Evolutionary conservation across 2,797 vertebrate species (phyloP).

Genomic region (Gymnoscopelus microlampas): DNA sequence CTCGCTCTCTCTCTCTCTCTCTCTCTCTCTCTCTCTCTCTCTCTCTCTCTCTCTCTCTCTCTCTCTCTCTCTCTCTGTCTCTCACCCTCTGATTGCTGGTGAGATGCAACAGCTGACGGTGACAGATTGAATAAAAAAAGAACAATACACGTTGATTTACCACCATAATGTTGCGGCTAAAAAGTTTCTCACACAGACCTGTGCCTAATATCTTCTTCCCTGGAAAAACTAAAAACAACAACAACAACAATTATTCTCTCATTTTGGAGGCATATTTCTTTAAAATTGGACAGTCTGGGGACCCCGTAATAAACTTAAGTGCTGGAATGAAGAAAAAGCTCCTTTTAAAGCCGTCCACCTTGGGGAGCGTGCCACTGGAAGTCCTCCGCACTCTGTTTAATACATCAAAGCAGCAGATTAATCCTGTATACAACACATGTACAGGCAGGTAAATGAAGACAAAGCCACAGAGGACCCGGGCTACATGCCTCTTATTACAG

Average conservation of each 20-base stretch:
- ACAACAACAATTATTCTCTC: slow-evolving; percentile 77
- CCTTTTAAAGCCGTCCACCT: slow-evolving; percentile 75
- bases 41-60: slow-evolving; percentile 7
- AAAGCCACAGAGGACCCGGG: slow-evolving; percentile 73
- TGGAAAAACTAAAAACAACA: slow-evolving; percentile 37
- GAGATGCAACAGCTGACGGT: slow-evolving; percentile 37
- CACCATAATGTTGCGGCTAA: no score
- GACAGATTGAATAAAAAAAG: slow-evolving; percentile 30
- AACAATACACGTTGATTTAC: no score
- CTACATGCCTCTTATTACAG: slow-evolving; percentile 75
- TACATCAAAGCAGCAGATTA: slow-evolving; percentile 82
- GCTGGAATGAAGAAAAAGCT: slow-evolving; percentile 85
- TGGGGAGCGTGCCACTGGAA: slow-evolving; percentile 73
- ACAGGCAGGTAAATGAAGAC: slow-evolving; percentile 85
- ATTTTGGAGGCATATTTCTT: slow-evolving; percentile 78
- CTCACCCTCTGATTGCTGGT: neutral
- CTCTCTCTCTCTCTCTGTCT: neutral
- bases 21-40: neutral
- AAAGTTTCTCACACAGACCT: no score
- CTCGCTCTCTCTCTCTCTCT: slow-evolving; percentile 5
- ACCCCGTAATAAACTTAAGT: slow-evolving; percentile 83
- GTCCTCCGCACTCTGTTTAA: slow-evolving; percentile 77
- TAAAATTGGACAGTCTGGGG: slow-evolving; percentile 77
- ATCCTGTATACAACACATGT: slow-evolving; percentile 78
- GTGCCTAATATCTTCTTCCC: slow-evolving; percentile 15